Evolutionary conservation across 2,888 invertebrate genomes (phyloP), one percentile per base, ranked within the genome.

Genomic region (Mesochorus sp.): DNA sequence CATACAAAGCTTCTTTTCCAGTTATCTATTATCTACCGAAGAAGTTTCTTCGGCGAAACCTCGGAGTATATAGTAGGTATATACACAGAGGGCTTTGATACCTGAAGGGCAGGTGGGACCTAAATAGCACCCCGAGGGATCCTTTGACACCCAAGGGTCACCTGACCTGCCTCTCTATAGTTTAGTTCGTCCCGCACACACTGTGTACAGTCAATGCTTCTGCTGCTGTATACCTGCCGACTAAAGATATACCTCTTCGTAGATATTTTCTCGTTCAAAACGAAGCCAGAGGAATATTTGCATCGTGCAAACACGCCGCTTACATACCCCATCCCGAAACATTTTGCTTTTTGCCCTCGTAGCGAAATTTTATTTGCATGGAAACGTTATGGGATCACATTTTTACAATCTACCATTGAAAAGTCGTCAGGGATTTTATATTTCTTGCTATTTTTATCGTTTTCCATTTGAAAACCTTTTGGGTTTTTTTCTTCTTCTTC

Each of bases 11-110:
- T 55, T 67, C 62, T 80, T 77, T 87, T 83, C 83, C 87, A 85
- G 88, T 89, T 90, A 90, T 89, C 90, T 90, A 89, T 90, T 90
- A 90, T 88, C 89, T 88, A 49, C 51, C 59, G 79, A 78, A 68
- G 70, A 57, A 68, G 61, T 51, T 61, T 51, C 59, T 12, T 8
- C 21, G 19, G 21, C 21, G 8, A 8, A 24, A 26, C 49, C 71
- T n/a, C n/a, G n/a, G n/a, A n/a, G n/a, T n/a, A n/a, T n/a, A n/a
- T n/a, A n/a, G n/a, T n/a, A n/a, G n/a, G n/a, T n/a, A n/a, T n/a
- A n/a, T n/a, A n/a, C n/a, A n/a, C n/a, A n/a, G 26, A 31, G 49
- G 34, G 14, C 62, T 49, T 61, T 76, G 61, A 74, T 82, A 82
- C 82, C 81, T 81, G 81, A 77, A 71, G 83, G 87, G 88, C 89